These are phyloP conservation scores for Pitta sordida DNA, from an alignment of 2,113 vertebrate species.

Conservation along the genomic window DNA sequence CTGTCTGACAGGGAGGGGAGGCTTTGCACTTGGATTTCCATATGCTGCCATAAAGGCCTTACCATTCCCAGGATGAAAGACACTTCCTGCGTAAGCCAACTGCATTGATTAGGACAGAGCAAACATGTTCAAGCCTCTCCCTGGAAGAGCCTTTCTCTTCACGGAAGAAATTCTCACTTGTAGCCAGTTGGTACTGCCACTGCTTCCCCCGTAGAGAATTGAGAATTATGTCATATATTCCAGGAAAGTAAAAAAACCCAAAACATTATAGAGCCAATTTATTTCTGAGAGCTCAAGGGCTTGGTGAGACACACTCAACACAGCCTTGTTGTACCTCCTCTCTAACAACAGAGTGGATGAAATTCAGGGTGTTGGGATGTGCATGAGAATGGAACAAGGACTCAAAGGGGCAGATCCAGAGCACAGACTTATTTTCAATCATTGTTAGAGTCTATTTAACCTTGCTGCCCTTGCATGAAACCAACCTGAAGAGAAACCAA, in stretches of 20 bases:
- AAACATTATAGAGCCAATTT: background rate
- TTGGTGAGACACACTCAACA: background rate
- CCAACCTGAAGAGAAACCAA: background rate
- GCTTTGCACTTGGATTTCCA: background rate
- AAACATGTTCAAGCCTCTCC: slow-evolving; percentile 35
- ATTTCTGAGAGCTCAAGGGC: background rate
- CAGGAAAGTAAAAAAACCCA: too few relatives aligned
- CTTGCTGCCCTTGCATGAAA: background rate
- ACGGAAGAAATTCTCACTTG: background rate
- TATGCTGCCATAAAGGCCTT: background rate
- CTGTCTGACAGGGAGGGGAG: slow-evolving; percentile 1
- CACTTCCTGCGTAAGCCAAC: slow-evolving; percentile 8
- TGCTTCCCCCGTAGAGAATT: background rate
- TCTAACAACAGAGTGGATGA: background rate
- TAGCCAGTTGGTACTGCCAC: fast-evolving
- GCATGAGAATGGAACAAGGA: background rate
- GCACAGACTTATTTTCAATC: background rate
- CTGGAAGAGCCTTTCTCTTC: background rate
- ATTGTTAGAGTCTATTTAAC: background rate
- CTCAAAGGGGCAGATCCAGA: background rate
- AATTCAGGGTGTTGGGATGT: background rate
- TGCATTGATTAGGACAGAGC: slow-evolving; percentile 39
- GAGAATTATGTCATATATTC: background rate
- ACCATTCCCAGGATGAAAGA: slow-evolving; percentile 16
- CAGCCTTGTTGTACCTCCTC: background rate